These are phyloP conservation scores for Alces alces DNA, from an alignment of 2,113 vertebrate genomes.

Conservation along the genomic window DNA sequence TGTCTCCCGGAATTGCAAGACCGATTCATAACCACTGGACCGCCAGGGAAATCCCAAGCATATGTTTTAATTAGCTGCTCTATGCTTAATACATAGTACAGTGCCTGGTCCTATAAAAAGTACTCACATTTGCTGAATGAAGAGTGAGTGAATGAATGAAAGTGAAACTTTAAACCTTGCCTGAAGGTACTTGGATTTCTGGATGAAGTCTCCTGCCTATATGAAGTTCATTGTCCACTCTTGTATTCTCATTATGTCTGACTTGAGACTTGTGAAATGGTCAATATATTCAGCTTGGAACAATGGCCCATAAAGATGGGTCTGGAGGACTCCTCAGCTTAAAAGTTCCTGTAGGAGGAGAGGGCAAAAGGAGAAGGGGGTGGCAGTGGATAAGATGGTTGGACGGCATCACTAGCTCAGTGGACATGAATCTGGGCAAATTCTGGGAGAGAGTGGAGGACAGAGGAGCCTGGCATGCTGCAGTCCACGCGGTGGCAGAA, in stretches of 20 bases:
- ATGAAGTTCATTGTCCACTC: background rate
- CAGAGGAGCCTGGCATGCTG: background rate
- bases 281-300: background rate
- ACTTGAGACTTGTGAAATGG: background rate
- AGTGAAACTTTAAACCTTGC: background rate
- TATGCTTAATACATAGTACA: background rate
- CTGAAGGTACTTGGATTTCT: background rate
- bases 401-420: background rate
- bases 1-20: background rate
- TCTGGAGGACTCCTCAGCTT: background rate
- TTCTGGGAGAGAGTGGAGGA: background rate
- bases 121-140: background rate
- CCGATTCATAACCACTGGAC: background rate
- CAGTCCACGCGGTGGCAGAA: background rate
- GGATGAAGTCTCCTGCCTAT: background rate
- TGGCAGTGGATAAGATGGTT: background rate
- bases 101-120: background rate
- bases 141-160: background rate
- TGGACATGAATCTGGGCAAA: background rate
- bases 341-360: background rate
- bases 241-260: background rate
- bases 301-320: rapidly evolving
- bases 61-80: background rate
- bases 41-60: background rate
- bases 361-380: background rate